Base-by-base conservation (phyloP, 2,888 invertebrate genomes). In the Lasioglossum vierecki region DNA sequence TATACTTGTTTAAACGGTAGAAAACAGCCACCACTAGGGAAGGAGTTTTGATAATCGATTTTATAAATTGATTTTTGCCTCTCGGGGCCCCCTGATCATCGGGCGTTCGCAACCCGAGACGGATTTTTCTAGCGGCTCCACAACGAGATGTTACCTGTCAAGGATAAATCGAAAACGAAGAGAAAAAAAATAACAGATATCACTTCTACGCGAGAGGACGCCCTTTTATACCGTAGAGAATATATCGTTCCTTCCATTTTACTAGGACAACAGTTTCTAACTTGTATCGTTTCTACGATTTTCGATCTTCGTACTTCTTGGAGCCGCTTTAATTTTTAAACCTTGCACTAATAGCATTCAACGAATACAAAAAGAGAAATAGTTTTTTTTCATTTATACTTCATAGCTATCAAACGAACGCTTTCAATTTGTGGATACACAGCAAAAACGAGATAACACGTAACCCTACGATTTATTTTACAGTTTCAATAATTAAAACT, bases 261-360 rank as follows among this genome's bases (percentile, higher is more conserved):
- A 76, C 49, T 85, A 76, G 80, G 49, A n/a, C 4, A 76, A 84
- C 79, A 83, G 72, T 87, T 88, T 83, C 72, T 76, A 87, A 71
- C 83, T 80, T 84, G 68, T 57, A 66, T 88, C 75, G 77, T 85
- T 86, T 84, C 85, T 89, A 85, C 83, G 84, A 89, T 88, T 89
- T 84, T 85, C 82, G 72, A 80, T 71, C 66, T 87, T 86, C 82
- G 79, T 86, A 88, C 71, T 60, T 80, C 78, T 74, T 75, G 74
- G 26, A 22, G 68, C 76, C 66, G 80, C 82, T 73, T 72, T 30
- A 2, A 73, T 82, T 86, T 75, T 72, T 70, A 11, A 70, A 11
- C 41, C 70, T 39, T 70, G 70, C 70, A 41, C 70, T 70, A 70
- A 11, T n/a, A 9, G 63, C 30, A 63, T 63, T 68, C 66, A 18